Base-by-base conservation (phyloP, 2,113 vertebrate species). In the Oreochromis spilurus region DNA sequence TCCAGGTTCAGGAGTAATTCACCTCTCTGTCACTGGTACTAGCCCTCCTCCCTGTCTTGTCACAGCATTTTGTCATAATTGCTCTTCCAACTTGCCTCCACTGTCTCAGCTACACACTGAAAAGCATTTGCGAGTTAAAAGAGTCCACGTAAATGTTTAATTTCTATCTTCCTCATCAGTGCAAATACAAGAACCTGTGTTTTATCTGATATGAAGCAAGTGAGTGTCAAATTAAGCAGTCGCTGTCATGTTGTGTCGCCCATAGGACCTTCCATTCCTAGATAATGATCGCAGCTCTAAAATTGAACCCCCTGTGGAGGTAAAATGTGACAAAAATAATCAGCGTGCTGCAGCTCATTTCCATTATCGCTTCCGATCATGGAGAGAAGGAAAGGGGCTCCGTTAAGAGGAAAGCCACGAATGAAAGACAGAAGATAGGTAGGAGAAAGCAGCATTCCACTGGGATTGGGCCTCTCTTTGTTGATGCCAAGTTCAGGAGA, bases 401-500 rank as follows among this genome's bases (percentile, higher is more conserved):
- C 10, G 57, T 50, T 67, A 62, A 82, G 87, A 87, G 82, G 40
- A 65, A 83, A 83, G n/a, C 4, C 79, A 36, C 4, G 70, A 88
- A 40, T 29, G 48, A 83, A 78, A 82, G 84, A 86, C 84, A 40
- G 67, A 78, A 36, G 82, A 90, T 67, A 72, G 85, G 83, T 80
- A 21, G 38, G 65, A 81, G 82, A 84, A 82, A 81, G 89, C 83
- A 67, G 75, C 21, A 26, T 77, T 91, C 94, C 79, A 16, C 67
- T 40, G 88, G 89, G 90, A 86, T 79, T 38, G 57, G 87, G 62
- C 87, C 83, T 55, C 60, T 90, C 82, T 89, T 92, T 94, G 88
- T 93, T 93, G 84, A 91, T 80, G 85, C 86, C 89, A 83, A 89
- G 91, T 93, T 94, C 88, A 93, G 89, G 90, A 93, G 84, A 91